Conservation (phyloP, 2,113 vertebrate genomes). For the Menura novaehollandiae region DNA sequence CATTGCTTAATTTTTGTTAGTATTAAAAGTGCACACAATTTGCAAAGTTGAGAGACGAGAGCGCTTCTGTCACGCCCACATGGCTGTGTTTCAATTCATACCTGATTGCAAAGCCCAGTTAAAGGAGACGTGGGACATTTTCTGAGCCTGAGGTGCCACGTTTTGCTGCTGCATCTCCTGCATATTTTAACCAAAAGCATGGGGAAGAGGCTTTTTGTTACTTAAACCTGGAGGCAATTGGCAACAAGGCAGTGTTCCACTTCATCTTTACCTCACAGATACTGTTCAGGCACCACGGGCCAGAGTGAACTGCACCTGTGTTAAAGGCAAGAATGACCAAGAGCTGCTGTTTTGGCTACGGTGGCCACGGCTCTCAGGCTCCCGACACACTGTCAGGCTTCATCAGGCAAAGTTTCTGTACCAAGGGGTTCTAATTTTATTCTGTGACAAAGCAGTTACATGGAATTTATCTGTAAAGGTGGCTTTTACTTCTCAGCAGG, state of each 20-base stretch:
- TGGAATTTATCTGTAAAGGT: neutral
- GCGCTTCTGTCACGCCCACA: neutral
- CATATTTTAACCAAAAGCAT: neutral
- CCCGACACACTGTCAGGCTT: neutral
- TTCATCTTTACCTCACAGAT: neutral
- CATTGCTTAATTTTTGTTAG: neutral
- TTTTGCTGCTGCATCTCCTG: neutral
- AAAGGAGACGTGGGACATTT: neutral
- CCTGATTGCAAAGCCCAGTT: neutral
- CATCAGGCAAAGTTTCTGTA: neutral
- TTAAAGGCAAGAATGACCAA: neutral
- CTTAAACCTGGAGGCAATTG: neutral
- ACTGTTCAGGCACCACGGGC: neutral
- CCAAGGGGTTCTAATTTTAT: neutral
- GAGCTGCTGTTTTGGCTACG: neutral
- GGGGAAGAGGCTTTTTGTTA: neutral
- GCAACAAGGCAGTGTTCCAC: neutral
- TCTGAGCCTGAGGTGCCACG: neutral
- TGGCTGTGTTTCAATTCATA: neutral
- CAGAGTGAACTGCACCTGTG: neutral
- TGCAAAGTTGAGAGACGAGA: neutral
- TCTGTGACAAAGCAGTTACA: neutral
- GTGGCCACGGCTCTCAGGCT: neutral
- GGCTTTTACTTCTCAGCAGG: neutral
- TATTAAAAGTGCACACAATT: neutral